Conservation (phyloP, 2,113 vertebrate species). For the Rousettus leschenaultii region DNA sequence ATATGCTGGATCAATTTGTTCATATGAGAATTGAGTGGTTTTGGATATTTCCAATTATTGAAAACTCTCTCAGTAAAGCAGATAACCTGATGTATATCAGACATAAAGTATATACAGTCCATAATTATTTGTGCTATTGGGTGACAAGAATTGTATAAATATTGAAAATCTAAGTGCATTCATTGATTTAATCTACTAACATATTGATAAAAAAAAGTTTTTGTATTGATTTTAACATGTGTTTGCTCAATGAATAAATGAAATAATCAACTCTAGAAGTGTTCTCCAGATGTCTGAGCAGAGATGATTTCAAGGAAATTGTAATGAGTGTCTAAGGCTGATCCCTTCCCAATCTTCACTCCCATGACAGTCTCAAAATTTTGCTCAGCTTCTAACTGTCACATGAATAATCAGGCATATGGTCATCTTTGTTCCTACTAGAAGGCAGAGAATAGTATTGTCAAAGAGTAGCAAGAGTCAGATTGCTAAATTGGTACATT, state of each 20-base stretch:
- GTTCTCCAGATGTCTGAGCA: background rate
- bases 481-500: background rate
- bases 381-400: background rate
- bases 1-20: background rate
- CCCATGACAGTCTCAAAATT: background rate
- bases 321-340: background rate
- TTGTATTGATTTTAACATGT: background rate
- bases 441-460: background rate
- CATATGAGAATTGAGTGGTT: background rate
- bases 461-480: background rate
- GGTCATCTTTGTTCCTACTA: background rate
- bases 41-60: background rate
- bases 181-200: background rate
- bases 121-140: background rate
- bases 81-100: background rate
- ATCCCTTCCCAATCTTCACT: background rate
- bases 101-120: background rate
- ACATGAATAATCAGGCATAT: background rate
- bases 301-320: conserved; percentile 27
- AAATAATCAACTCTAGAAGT: background rate
- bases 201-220: background rate
- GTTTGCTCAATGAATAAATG: background rate
- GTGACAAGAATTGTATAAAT: background rate
- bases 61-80: background rate
- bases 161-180: background rate